Evolutionary conservation across 2,113 vertebrate species (phyloP).

Genomic region (Tinamus guttatus): DNA sequence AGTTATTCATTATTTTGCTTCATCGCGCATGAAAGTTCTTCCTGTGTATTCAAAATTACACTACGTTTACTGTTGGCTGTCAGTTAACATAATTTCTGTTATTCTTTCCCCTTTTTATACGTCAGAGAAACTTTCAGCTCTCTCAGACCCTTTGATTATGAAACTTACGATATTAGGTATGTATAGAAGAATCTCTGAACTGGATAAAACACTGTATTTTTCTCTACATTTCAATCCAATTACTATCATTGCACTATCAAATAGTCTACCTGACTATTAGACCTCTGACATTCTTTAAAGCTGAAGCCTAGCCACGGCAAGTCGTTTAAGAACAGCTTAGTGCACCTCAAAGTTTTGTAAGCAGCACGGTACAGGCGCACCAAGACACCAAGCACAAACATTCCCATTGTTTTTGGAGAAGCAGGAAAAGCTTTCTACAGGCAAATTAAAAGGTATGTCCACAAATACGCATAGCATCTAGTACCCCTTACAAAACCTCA

Average conservation of each 20-base stretch:
- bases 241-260: constrained; percentile 78
- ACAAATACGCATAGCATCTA: not conserved
- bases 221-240: constrained; percentile 72
- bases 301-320: constrained; percentile 20
- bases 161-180: constrained; percentile 63
- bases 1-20: constrained; percentile 47
- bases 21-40: constrained; percentile 26
- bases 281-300: constrained; percentile 65
- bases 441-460: not conserved
- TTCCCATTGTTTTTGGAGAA: not conserved
- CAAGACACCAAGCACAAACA: not conserved
- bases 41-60: constrained; percentile 33
- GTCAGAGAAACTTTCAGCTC: constrained; percentile 7
- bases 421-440: not conserved
- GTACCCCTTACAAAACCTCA: not conserved
- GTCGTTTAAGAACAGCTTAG: constrained; percentile 4
- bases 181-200: constrained; percentile 49
- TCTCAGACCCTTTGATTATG: constrained; percentile 37
- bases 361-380: not conserved
- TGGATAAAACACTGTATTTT: constrained; percentile 72
- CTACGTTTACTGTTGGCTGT: constrained; percentile 39
- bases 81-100: constrained; percentile 34
- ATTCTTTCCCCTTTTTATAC: constrained; percentile 46
- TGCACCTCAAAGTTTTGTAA: not conserved
- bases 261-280: constrained; percentile 73